A percentile compares a stretch with the other conserved stretches of the same genome.
Conservation (phyloP, 2,797 vertebrate genomes). For the Hoplostethus atlanticus region DNA sequence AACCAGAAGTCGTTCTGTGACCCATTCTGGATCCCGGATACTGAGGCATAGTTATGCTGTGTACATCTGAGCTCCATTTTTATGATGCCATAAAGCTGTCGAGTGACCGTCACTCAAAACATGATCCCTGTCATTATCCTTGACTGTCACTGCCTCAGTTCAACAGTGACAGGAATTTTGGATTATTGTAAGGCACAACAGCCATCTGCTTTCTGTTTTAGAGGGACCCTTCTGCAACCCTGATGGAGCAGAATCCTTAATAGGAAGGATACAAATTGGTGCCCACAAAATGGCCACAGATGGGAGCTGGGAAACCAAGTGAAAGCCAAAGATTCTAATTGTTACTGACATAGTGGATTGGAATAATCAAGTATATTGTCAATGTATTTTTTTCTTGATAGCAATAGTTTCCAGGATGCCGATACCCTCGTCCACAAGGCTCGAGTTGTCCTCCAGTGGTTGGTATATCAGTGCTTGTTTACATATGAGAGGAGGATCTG, state of each 20-base stretch:
- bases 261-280: conserved; percentile 41
- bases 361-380: conserved; percentile 17
- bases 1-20: too few species aligned
- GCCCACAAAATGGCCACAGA: conserved; percentile 44
- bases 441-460: too few species aligned
- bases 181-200: conserved; percentile 27
- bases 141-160: neutral
- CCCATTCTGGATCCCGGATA: neutral
- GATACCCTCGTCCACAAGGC: too few species aligned
- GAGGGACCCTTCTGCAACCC: conserved; percentile 25
- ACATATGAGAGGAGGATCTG: too few species aligned
- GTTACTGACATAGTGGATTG: conserved; percentile 30
- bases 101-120: neutral
- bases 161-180: neutral
- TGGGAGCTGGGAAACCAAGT: conserved; percentile 43
- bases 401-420: neutral
- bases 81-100: neutral
- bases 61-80: neutral
- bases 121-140: neutral
- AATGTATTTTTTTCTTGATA: neutral
- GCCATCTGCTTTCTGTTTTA: conserved; percentile 53
- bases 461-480: too few species aligned
- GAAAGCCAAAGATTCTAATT: conserved; percentile 18
- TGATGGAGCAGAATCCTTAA: conserved; percentile 46
- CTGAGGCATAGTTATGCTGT: neutral